phyloP scores from a whole-genome alignment of 92 coral and sea anemone species.

The Porites rus region DNA sequence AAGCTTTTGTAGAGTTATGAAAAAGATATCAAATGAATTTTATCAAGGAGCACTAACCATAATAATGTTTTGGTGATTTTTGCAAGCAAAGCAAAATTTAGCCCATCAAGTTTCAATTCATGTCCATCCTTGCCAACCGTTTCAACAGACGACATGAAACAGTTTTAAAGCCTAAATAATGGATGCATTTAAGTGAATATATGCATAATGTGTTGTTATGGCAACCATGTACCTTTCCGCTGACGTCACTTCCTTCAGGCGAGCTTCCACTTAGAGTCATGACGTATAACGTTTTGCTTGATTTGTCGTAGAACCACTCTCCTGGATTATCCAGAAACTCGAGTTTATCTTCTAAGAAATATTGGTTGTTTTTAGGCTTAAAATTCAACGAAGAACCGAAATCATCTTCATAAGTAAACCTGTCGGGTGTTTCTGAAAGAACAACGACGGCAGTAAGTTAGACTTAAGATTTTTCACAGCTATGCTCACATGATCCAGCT shows the following conservation, averaged over 20 bases:
- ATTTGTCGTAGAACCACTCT: constrained; percentile 67
- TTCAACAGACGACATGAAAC: too few species aligned
- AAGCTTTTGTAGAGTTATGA: too few species aligned
- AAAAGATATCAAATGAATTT: too few species aligned
- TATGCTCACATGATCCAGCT: too few species aligned
- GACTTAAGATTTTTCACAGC: neutral
- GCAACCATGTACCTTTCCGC: constrained; percentile 15
- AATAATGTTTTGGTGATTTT: too few species aligned
- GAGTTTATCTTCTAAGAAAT: constrained; percentile 66
- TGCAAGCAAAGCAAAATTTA: too few species aligned
- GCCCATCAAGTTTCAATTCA: too few species aligned
- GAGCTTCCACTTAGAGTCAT: constrained; percentile 57
- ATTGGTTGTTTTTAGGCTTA: constrained; percentile 68
- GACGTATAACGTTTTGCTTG: constrained; percentile 47
- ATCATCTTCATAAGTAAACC: constrained; percentile 57
- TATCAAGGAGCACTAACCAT: too few species aligned
- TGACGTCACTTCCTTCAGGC: constrained; percentile 37
- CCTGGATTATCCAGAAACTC: constrained; percentile 64
- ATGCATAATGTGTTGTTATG: neutral
- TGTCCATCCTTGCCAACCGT: too few species aligned
- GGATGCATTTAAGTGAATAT: too few species aligned
- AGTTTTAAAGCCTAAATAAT: too few species aligned
- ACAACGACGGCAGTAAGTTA: neutral
- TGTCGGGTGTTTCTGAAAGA: constrained; percentile 33
- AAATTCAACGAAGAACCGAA: constrained; percentile 48